Evolutionary conservation across 2,113 vertebrate genomes (phyloP), one percentile per base, ranked within the genome.

Genomic region (Pelecanus crispus): DNA sequence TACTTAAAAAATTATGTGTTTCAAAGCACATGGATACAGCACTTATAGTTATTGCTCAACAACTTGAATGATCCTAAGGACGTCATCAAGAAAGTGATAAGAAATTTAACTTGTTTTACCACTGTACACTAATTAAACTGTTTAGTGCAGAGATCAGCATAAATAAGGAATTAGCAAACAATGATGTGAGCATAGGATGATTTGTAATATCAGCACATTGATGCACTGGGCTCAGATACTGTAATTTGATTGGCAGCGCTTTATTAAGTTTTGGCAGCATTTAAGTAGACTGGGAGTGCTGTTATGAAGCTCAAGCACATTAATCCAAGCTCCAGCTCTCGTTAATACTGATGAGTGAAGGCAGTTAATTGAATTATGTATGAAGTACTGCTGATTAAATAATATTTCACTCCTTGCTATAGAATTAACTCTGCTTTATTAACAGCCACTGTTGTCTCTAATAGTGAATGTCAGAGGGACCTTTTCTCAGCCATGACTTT

Each of bases 291-390:
- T 96, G 96, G 95, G 97, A 98, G 97, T 91, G 96, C 90, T 97
- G 97, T 98, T 97, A 95, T 95, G 97, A 97, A 96, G 94, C 93
- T 95, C 83, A 89, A 95, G 92, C 96, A 95, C 97, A 97, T 98
- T 98, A 98, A 98, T 98, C 92, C 96, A 92, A 96, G 88, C 92
- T 97, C 96, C 81, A 86, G 75, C 96, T 97, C 97, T 98, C 81
- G 88, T 98, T 98, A 98, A 98, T 98, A 97, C 97, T 98, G 97
- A 98, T 96, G 97, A 98, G 93, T 95, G 96, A 97, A 98, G 97
- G 96, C 97, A 97, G 97, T 97, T 98, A 98, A 98, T 98, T 98
- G 97, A 98, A 98, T 98, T 98, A 98, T 98, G 97, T 97, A 98
- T 98, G 98, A 98, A 98, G 97, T 96, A 81, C 93, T 95, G 96